Percentiles rank a stretch among this genome's conserved stretches.
These are phyloP conservation scores for Peromyscus californicus DNA, from an alignment of 2,113 vertebrate genomes.

Conservation along the genomic window DNA sequence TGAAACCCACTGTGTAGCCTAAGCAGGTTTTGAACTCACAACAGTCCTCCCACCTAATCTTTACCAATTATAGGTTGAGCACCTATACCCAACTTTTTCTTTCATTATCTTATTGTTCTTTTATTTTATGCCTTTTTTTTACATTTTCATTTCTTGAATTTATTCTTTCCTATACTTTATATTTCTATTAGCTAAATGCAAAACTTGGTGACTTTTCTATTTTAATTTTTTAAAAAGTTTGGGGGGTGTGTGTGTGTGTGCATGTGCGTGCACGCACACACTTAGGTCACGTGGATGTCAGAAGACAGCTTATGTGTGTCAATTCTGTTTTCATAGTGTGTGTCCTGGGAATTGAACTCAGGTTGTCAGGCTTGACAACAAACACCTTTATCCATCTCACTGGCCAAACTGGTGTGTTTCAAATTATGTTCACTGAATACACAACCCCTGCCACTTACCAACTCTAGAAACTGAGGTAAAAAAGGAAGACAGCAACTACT, in stretches of 20 bases:
- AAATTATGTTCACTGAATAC: no score
- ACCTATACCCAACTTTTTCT: neutral
- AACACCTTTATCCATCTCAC: no score
- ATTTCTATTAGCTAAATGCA: neutral
- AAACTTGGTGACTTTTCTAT: neutral
- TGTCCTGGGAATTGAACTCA: no score
- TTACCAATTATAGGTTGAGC: neutral
- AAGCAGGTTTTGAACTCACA: neutral
- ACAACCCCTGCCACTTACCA: no score
- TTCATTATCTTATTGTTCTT: neutral
- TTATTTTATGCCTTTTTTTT: neutral
- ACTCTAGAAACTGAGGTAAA: no score
- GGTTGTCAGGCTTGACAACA: no score
- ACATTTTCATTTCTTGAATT: neutral
- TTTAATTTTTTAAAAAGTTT: neutral
- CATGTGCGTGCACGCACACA: no score
- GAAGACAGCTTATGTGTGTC: no score
- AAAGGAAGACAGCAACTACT: no score
- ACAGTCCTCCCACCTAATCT: neutral
- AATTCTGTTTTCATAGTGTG: no score
- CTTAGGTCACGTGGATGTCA: no score
- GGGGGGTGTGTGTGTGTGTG: neutral
- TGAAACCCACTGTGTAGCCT: neutral
- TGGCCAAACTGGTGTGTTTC: no score
- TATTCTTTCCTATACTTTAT: neutral